These are phyloP conservation scores for Dasysyrphus tricinctus DNA, from an alignment of 2,888 invertebrate species.

Conservation along the genomic window DNA sequence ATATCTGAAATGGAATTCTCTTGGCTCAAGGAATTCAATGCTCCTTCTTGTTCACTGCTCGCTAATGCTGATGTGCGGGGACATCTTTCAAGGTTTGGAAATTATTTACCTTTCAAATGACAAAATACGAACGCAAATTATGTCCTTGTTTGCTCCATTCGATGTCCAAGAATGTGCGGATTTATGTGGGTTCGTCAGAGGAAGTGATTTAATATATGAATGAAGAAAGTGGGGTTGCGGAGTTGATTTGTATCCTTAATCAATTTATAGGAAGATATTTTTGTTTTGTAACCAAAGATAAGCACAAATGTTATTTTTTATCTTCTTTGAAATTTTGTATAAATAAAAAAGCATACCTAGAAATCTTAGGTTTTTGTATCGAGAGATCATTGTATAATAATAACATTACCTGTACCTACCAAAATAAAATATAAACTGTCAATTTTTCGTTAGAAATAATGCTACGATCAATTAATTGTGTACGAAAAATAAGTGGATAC, in stretches of 20 bases:
- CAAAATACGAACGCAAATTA: constrained; percentile 74
- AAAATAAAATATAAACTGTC: too few species aligned
- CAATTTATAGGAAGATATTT: neutral
- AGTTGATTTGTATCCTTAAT: neutral
- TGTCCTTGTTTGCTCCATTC: constrained; percentile 71
- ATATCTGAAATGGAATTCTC: constrained; percentile 74
- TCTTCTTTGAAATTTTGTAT: too few species aligned
- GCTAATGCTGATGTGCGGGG: constrained; percentile 15
- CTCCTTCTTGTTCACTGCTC: neutral
- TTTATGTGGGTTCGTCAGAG: constrained; percentile 67
- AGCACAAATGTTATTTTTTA: too few species aligned
- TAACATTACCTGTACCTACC: too few species aligned
- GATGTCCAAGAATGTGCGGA: constrained; percentile 68
- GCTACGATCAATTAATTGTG: too few species aligned
- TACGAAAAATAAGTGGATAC: too few species aligned
- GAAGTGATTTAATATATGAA: constrained; percentile 15
- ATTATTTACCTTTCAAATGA: constrained; percentile 75
- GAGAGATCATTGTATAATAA: too few species aligned
- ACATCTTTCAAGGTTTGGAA: constrained; percentile 60
- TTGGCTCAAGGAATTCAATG: constrained; percentile 28
- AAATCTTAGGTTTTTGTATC: too few species aligned
- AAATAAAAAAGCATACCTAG: too few species aligned
- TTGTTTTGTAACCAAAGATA: too few species aligned
- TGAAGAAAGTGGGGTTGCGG: neutral
- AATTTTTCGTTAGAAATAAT: too few species aligned